Evolutionary conservation across 2,797 vertebrate genomes (phyloP).

Genomic region (Crenuchus spilurus): DNA sequence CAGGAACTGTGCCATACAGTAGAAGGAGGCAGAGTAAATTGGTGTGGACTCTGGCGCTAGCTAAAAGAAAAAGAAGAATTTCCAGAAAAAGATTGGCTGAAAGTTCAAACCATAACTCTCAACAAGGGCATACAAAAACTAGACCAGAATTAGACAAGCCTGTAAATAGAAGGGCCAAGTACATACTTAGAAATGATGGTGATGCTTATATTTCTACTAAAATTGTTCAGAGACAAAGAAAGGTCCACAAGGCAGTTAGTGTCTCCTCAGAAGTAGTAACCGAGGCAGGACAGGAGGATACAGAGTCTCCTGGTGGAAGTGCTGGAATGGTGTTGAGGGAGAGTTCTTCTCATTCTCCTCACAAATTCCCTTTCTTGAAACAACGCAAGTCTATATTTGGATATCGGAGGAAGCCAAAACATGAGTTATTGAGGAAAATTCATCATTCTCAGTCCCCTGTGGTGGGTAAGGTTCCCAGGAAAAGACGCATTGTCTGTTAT

Average conservation of each 20-base stretch:
- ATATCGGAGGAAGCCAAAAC: slow-evolving; percentile 50
- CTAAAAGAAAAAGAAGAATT: slow-evolving; percentile 56
- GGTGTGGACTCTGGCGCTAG: slow-evolving; percentile 52
- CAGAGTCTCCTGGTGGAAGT: slow-evolving; percentile 55
- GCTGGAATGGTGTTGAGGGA: background rate
- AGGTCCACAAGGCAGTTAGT: slow-evolving; percentile 50
- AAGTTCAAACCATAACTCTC: slow-evolving; percentile 48
- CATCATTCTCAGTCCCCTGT: background rate
- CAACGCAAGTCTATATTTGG: slow-evolving; percentile 63
- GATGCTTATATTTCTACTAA: slow-evolving; percentile 42
- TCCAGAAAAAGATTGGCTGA: slow-evolving; percentile 49
- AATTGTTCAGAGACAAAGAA: slow-evolving; percentile 60
- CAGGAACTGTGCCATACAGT: slow-evolving; percentile 35
- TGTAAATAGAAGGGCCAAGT: slow-evolving; percentile 35
- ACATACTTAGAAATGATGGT: slow-evolving; percentile 38
- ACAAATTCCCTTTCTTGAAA: slow-evolving; percentile 31
- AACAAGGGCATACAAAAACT: background rate
- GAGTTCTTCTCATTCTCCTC: slow-evolving; percentile 2
- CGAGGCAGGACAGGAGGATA: slow-evolving; percentile 61
- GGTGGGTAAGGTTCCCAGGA: slow-evolving; percentile 35
- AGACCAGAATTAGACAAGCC: slow-evolving; percentile 40
- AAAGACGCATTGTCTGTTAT: slow-evolving; percentile 49
- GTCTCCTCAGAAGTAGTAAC: slow-evolving; percentile 62
- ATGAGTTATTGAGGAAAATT: background rate
- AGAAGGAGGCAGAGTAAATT: slow-evolving; percentile 58